phyloP scores from a whole-genome alignment of 2,113 vertebrate genomes.

The Muscicapa adusta region DNA sequence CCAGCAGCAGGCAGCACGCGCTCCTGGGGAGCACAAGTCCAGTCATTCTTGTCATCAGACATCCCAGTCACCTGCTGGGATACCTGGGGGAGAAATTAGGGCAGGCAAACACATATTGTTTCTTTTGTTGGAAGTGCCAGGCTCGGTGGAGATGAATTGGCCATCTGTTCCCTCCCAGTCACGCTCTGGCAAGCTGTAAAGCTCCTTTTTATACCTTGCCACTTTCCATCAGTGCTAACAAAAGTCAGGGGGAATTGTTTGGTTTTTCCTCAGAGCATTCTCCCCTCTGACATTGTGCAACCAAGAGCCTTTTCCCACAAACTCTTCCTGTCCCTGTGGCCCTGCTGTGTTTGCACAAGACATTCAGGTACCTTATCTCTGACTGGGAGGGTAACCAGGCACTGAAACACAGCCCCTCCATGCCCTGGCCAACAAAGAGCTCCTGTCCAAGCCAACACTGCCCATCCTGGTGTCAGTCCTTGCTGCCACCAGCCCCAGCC shows the following conservation, averaged over 20 bases:
- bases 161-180: slow-evolving; percentile 74
- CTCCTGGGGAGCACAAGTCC: slow-evolving; percentile 47
- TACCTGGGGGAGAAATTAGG: slow-evolving; percentile 75
- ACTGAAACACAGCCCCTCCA: neutral
- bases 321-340: neutral
- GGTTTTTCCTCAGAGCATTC: slow-evolving; percentile 23
- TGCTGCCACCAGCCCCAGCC: neutral
- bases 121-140: slow-evolving; percentile 74
- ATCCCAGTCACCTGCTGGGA: slow-evolving; percentile 75
- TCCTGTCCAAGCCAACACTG: slow-evolving; percentile 17
- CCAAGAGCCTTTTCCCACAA: neutral
- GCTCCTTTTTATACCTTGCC: slow-evolving; percentile 63
- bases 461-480: neutral
- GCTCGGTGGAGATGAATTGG: slow-evolving; percentile 72
- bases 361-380: slow-evolving; percentile 24
- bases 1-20: slow-evolving; percentile 7
- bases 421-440: slow-evolving; percentile 10
- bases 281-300: neutral
- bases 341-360: neutral
- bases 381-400: neutral
- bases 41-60: slow-evolving; percentile 75
- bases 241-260: slow-evolving; percentile 42
- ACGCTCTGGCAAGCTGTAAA: slow-evolving; percentile 59
- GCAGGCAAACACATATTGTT: slow-evolving; percentile 72
- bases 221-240: slow-evolving; percentile 64